These are phyloP conservation scores for Pheosia gnoma DNA, from an alignment of 2,888 invertebrate genomes.

Conservation along the genomic window DNA sequence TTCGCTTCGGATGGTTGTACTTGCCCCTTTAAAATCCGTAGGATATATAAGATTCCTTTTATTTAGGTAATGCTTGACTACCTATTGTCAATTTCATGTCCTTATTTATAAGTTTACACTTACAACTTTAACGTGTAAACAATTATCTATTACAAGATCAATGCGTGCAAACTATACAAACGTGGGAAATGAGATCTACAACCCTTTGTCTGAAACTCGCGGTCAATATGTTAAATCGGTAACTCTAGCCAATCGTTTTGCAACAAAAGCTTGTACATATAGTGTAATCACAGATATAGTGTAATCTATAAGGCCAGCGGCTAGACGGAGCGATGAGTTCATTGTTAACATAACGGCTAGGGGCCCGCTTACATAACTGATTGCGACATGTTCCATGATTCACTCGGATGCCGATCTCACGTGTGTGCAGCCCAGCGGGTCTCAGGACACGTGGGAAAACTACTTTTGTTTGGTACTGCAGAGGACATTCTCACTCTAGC, in stretches of 20 bases:
- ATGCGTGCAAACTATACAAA: background rate
- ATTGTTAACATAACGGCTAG: background rate
- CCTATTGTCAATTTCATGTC: too few species aligned
- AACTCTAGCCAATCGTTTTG: background rate
- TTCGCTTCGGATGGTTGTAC: too few species aligned
- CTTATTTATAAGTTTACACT: too few species aligned
- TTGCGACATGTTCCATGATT: slow-evolving; percentile 2
- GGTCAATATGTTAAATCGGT: background rate
- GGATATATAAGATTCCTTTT: too few species aligned
- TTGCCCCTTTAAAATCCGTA: too few species aligned
- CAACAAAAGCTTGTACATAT: background rate
- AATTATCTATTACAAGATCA: too few species aligned
- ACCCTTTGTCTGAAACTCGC: background rate
- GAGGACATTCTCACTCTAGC: too few species aligned
- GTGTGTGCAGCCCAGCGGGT: background rate
- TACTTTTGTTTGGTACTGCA: too few species aligned
- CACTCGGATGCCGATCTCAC: background rate
- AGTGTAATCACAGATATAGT: slow-evolving; percentile 3
- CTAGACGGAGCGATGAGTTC: background rate
- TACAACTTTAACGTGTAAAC: too few species aligned
- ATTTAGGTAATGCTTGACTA: too few species aligned
- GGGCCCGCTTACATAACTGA: slow-evolving; percentile 4
- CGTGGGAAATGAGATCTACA: background rate
- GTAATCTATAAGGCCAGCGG: slow-evolving; percentile 4
- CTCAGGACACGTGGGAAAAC: background rate